Base-by-base conservation (phyloP, 2,797 vertebrate species). In the Semotilus atromaculatus region DNA sequence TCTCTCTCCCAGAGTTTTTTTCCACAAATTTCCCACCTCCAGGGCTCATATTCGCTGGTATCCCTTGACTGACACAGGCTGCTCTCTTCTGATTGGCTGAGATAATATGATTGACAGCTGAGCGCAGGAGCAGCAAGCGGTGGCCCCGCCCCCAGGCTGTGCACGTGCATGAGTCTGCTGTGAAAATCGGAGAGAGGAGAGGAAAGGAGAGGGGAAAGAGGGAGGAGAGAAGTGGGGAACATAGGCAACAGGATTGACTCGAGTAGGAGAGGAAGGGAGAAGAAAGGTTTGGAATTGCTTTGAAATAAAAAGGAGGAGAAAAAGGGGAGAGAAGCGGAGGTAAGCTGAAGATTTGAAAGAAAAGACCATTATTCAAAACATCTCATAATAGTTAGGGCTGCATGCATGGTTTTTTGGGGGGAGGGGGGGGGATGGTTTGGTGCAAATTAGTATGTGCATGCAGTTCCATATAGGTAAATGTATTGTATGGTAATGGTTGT, bases 121-220 rank as follows among this genome's bases (percentile, higher is more conserved):
- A 48, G 84, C 43, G 83, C 82, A 80, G 74, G 1, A 67, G 51
- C 82, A 67, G 74, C 38, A 26, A 48, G 19, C 0, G 19, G 10
- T 2, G 85, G 8, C 80, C 90, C 91, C 85, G 86, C 93, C 86
- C 91, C 80, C 4, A 81, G 80, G 89, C 87, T 83, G 82, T 90
- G 91, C 92, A 92, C 92, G 91, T 94, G 94, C 90, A 93, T 91
- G 88, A 84, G 90, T 91, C 88, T 92, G 91, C 88, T 90, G 88
- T 70, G 90, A 90, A 91, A 90, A 90, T 93, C 90, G 88, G 89
- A 91, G 90, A 93, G 90, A 89, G 38, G 38, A 38, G 8, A 85
- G 70, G 64, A 88, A 75, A 87, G 81, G 92, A 94, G 91, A 92
- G 94, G 90, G 93, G 93, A 92, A 93, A 94, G 94, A 91, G 92